Percentiles rank a stretch among this genome's conserved stretches.
Evolutionary conservation across 2,113 vertebrate genomes (phyloP).

Genomic region (Nyctereutes procyonoides): DNA sequence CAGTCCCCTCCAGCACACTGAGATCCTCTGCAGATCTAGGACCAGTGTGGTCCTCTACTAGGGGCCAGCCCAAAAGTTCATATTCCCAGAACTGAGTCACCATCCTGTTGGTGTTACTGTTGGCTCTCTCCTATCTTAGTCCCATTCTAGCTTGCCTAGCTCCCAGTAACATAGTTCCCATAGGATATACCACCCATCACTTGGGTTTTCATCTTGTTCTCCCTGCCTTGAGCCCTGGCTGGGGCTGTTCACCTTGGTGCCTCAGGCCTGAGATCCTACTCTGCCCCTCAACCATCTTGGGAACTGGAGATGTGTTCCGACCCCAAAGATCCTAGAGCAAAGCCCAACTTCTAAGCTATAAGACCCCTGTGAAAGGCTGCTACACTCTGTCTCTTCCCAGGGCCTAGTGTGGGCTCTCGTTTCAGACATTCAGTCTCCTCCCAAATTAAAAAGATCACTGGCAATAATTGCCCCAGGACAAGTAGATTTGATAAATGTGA

Average conservation of each 20-base stretch:
- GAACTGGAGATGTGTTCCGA: not conserved
- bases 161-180: not conserved
- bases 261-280: not conserved
- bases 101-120: not conserved
- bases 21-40: not conserved
- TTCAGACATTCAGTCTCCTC: not conserved
- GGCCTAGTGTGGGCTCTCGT: not conserved
- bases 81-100: not conserved
- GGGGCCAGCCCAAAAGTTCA: not conserved
- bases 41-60: not conserved
- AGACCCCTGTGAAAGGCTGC: not conserved
- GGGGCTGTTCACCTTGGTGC: not conserved
- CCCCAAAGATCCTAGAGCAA: not conserved
- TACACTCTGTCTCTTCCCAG: not conserved
- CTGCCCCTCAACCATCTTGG: not conserved
- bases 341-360: not conserved
- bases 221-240: not conserved
- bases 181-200: not conserved
- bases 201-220: not conserved
- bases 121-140: not conserved
- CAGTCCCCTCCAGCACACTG: not conserved
- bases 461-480: not conserved
- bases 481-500: not conserved
- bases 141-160: not conserved
- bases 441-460: conserved; percentile 50